Conservation (phyloP, 2,797 vertebrate genomes). For the Oreochromis grahami region DNA sequence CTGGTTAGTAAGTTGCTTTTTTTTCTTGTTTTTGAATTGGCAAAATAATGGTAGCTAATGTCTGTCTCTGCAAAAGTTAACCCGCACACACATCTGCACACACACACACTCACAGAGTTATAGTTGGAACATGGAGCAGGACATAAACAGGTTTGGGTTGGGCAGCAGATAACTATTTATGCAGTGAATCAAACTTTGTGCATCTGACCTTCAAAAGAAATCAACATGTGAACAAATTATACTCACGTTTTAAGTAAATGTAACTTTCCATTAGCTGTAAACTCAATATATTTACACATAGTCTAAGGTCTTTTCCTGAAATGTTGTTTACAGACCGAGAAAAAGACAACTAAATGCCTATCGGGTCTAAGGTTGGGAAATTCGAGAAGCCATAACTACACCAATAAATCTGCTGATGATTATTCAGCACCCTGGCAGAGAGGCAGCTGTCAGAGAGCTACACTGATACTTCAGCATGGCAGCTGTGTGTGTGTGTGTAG, state of each 20-base stretch:
- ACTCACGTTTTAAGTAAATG: neutral
- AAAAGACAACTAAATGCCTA: constrained; percentile 25
- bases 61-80: neutral
- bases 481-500: constrained; percentile 19
- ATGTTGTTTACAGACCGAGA: constrained; percentile 16
- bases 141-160: constrained; percentile 21
- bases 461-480: constrained; percentile 14
- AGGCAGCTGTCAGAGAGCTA: constrained; percentile 58
- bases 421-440: constrained; percentile 44
- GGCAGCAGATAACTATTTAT: neutral
- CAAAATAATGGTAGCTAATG: neutral
- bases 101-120: neutral
- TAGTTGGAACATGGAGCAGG: neutral
- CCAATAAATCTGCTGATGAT: constrained; percentile 52
- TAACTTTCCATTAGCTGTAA: neutral
- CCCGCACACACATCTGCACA: neutral
- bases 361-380: constrained; percentile 43
- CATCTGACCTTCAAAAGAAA: constrained; percentile 7
- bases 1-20: neutral
- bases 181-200: neutral
- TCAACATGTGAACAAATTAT: neutral
- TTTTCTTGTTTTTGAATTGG: neutral
- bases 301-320: neutral
- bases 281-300: constrained; percentile 14
- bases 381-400: constrained; percentile 60